phyloP scores from a whole-genome alignment of 1,140 invertebrate species.

The Procambarus virginalis region DNA sequence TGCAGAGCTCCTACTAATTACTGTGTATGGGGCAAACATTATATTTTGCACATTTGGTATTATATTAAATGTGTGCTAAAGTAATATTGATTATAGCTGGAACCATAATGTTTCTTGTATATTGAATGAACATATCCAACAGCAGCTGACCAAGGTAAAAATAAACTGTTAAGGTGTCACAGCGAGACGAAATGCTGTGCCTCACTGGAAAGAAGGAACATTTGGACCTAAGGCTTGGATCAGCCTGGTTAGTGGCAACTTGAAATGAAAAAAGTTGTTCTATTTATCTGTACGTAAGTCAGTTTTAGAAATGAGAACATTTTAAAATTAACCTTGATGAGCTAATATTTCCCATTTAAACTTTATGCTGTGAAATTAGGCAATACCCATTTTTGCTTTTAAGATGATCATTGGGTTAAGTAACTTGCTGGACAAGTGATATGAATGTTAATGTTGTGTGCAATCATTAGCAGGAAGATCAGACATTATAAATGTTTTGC shows the following conservation, averaged over 20 bases:
- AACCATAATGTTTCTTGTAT: too few species aligned
- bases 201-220: background rate
- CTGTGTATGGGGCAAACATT: too few species aligned
- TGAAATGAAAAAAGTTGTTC: background rate
- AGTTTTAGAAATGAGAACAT: background rate
- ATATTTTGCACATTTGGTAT: background rate
- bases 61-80: background rate
- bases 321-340: background rate
- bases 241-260: background rate
- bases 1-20: too few species aligned
- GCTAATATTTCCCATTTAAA: background rate
- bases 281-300: background rate
- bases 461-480: background rate
- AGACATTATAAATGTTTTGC: background rate
- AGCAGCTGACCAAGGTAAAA: background rate
- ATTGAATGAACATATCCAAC: background rate
- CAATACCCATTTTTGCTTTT: background rate
- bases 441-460: background rate
- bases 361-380: background rate
- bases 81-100: background rate
- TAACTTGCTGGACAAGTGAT: slow-evolving; percentile 12
- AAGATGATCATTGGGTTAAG: background rate
- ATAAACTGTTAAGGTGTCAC: too few species aligned
- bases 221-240: background rate
- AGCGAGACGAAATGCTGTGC: background rate